Evolutionary conservation across 2,113 vertebrate species (phyloP).

Genomic region (Pseudonaja textilis): DNA sequence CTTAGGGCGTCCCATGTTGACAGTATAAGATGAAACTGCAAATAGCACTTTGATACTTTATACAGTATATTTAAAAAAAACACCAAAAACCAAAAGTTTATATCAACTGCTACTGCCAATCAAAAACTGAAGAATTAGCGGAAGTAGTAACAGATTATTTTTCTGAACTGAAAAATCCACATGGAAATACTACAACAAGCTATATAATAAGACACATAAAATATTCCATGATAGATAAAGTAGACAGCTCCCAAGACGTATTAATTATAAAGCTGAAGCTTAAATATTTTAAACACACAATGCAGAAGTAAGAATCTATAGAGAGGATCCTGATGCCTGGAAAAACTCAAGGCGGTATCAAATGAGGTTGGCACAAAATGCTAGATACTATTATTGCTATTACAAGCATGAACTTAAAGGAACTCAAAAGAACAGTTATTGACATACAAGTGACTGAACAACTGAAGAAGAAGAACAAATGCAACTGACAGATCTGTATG

Average conservation of each 20-base stretch:
- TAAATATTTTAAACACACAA: not conserved
- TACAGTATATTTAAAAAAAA: not conserved
- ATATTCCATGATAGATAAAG: not conserved
- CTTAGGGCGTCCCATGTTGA: not conserved
- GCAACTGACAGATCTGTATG: not conserved
- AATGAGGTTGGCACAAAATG: not conserved
- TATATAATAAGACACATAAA: not conserved
- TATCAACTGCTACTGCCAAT: not conserved
- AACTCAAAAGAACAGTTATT: not conserved
- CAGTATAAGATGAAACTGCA: not conserved
- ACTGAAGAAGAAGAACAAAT: not conserved
- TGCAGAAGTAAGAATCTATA: not conserved
- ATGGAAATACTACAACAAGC: not conserved
- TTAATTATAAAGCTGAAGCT: not conserved
- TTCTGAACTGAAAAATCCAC: not conserved
- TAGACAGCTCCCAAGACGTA: not conserved
- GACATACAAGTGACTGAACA: not conserved
- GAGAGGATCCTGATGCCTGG: not conserved
- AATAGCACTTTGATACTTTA: not conserved
- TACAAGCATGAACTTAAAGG: not conserved
- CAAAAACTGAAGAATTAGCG: not conserved
- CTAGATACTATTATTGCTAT: not conserved
- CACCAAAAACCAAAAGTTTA: not conserved
- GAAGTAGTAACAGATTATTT: not conserved
- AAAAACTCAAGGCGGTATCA: not conserved